Evolutionary conservation across 2,888 invertebrate species (phyloP), one percentile per base, ranked within the genome.

Genomic region (Galerucella nymphaeae): DNA sequence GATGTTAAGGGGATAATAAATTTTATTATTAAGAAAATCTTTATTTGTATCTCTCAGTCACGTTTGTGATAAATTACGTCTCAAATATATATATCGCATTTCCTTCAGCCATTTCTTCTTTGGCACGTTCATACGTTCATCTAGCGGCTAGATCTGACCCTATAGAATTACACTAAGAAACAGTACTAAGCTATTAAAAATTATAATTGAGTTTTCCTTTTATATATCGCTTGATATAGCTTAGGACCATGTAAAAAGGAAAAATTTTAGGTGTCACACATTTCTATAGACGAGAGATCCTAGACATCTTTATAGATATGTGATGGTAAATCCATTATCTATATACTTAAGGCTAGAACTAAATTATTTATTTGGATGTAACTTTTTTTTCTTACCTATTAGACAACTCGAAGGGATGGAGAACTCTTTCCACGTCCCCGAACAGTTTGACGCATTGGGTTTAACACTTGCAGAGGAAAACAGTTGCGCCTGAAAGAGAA

Each of bases 401-500:
- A 88, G 89, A 89, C 88, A 90, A 88, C 88, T 90, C 90, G 89
- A 89, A 89, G 86, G 89, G 89, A 87, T 89, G 89, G 85, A 89
- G 88, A 87, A 89, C 88, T 85, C 89, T 88, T 87, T 90, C 90
- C 89, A 90, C 89, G 88, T 90, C 88, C 87, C 89, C 89, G 90
- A 89, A 90, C 90, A 90, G 90, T 88, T 90, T 90, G 90, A 89
- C 85, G 90, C 89, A 89, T 90, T 90, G 88, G 88, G 84, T 88
- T 87, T 83, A 87, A 87, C 87, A 84, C 83, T 81, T 76, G 78
- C 81, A 84, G 76, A 71, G 73, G 82, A 83, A 86, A 86, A 87
- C 88, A 86, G 83, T 77, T 84, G 85, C 87, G 89, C 90, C 90
- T 90, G 87, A 59, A 88, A 89, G 80, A 83, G 85, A 85, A 77